These are phyloP conservation scores for Loripinus fragilis DNA, from an alignment of 2,888 invertebrate species.

Conservation along the genomic window DNA sequence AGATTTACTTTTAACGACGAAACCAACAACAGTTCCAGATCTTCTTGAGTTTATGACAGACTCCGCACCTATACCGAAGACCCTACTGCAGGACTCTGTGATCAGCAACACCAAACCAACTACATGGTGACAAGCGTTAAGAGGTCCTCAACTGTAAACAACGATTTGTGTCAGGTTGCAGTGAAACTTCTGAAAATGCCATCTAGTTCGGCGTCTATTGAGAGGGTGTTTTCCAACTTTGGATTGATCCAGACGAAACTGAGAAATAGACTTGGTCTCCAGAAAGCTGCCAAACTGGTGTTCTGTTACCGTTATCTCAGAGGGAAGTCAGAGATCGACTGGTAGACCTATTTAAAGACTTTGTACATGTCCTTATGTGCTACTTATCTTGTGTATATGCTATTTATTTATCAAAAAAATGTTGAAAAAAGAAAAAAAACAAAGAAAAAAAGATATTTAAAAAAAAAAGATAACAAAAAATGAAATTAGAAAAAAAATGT, in stretches of 20 bases:
- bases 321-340: constrained; percentile 39
- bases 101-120: constrained; percentile 34
- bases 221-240: constrained; percentile 46
- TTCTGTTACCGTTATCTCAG: constrained; percentile 41
- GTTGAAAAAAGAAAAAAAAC: no score
- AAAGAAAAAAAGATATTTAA: no score
- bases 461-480: no score
- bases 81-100: constrained; percentile 31
- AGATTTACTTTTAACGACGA: constrained; percentile 20
- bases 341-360: constrained; percentile 24
- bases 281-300: constrained; percentile 42
- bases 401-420: no score
- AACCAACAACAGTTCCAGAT: constrained; percentile 34
- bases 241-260: constrained; percentile 36
- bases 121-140: constrained; percentile 36
- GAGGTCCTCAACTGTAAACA: constrained; percentile 11
- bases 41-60: constrained; percentile 33
- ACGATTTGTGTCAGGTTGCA: constrained; percentile 29
- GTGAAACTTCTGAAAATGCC: constrained; percentile 38
- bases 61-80: constrained; percentile 20
- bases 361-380: no score
- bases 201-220: constrained; percentile 36
- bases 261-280: constrained; percentile 29
- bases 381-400: no score
- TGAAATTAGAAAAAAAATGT: no score